Evolutionary conservation across 2,888 invertebrate species (phyloP).

Genomic region (Pammene fasciana): DNA sequence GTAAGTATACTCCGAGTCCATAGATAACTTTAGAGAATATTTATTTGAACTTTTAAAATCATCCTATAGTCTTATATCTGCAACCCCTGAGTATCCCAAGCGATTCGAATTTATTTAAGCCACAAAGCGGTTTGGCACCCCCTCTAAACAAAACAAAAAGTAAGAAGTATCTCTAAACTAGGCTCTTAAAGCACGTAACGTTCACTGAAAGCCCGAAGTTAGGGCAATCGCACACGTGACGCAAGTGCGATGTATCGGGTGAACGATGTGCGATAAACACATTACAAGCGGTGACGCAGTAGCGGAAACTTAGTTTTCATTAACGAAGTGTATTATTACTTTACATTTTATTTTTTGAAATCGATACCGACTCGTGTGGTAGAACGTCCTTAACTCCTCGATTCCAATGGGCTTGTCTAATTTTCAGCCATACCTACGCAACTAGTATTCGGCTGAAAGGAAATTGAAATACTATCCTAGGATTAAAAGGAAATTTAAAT

Average conservation of each 20-base stretch:
- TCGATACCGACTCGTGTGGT: background rate
- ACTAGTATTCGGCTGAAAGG: no score
- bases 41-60: background rate
- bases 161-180: constrained; percentile 46
- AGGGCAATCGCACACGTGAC: constrained; percentile 42
- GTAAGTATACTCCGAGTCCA: no score
- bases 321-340: no score
- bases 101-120: constrained; percentile 37
- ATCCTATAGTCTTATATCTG: background rate
- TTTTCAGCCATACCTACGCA: no score
- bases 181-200: constrained; percentile 46
- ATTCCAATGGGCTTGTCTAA: no score
- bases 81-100: constrained; percentile 5
- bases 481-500: no score
- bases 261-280: constrained; percentile 39
- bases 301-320: background rate
- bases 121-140: constrained; percentile 31
- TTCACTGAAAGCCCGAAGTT: constrained; percentile 42
- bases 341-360: no score
- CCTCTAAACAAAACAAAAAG: constrained; percentile 39
- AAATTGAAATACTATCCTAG: no score
- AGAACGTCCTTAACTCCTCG: background rate
- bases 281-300: constrained; percentile 10
- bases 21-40: no score
- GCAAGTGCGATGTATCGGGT: constrained; percentile 41